Conservation (phyloP, 2,797 vertebrate species). For the Anguilla anguilla region DNA sequence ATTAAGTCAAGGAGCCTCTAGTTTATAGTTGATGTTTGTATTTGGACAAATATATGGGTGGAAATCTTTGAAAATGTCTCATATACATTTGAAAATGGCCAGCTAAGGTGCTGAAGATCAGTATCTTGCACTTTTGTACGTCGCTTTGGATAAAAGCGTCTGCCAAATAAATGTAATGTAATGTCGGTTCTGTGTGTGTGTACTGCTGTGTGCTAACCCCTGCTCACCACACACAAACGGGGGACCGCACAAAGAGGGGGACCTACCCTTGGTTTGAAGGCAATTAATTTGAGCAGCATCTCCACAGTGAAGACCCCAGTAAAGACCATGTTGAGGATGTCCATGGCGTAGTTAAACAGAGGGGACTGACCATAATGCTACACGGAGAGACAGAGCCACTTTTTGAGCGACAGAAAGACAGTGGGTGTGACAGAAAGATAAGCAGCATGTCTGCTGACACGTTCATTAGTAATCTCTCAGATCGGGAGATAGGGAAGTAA, state of each 20-base stretch:
- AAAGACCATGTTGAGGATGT: slow-evolving; percentile 99
- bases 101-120: neutral
- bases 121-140: neutral
- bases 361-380: slow-evolving; percentile 96
- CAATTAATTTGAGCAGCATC: slow-evolving; percentile 98
- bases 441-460: neutral
- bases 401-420: neutral
- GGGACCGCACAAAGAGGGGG: slow-evolving; percentile 52
- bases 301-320: slow-evolving; percentile 97
- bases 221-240: neutral
- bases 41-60: neutral
- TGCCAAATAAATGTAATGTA: no score
- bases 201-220: neutral
- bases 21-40: neutral
- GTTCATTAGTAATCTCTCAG: neutral
- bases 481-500: neutral
- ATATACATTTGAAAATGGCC: neutral
- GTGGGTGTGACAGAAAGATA: neutral
- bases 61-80: neutral
- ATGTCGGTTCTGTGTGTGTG: neutral
- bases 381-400: slow-evolving; percentile 36
- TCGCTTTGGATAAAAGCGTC: no score
- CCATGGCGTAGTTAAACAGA: slow-evolving; percentile 95
- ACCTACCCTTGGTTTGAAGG: slow-evolving; percentile 98
- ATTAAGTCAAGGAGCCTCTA: neutral